Evolutionary conservation across 2,113 vertebrate genomes (phyloP), one percentile per base, ranked within the genome.

Genomic region (Martes martes): DNA sequence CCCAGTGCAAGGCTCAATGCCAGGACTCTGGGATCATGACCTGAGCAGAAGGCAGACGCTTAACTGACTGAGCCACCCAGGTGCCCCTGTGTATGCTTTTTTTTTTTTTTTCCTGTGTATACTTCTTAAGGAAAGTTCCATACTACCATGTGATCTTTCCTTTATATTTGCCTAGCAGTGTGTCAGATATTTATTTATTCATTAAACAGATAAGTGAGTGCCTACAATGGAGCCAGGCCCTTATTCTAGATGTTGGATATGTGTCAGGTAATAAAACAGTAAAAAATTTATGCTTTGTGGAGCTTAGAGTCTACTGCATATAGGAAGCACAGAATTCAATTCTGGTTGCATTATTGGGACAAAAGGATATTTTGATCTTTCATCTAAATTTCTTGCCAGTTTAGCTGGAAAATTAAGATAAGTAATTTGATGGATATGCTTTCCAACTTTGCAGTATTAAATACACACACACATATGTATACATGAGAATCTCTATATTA

Each of bases 401-500:
- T 97, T 78, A 71, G 31, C n/a, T 83, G 52, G 15, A 94, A 45
- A 96, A 91, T 79, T 89, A 85, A 92, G 87, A 47, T 21, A 82
- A 92, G 42, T 92, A 94, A 89, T 45, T 95, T 84, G 88, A 52
- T 76, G 28, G 52, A 76, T 73, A 11, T 82, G 52, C 71, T 88
- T 91, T 74, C 59, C 65, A 89, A 81, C 23, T 95, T 76, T 93
- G 36, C 57, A 76, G 19, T 89, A 47, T 63, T 96, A 95, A 89
- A 83, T 63, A 33, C 96, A 86, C 65, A 76, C 87, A 86, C 11
- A 28, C 7, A 52, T 15, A 11, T 85, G 11, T 61, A 65, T 80
- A 67, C 65, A 85, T 50, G 50, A 36, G 31, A 85, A 96, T 90
- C 86, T 95, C 97, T 92, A 91, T 95, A 97, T 96, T 94, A 94